Base-by-base conservation (phyloP, 2,797 vertebrate species). In the Typhlichthys subterraneus region DNA sequence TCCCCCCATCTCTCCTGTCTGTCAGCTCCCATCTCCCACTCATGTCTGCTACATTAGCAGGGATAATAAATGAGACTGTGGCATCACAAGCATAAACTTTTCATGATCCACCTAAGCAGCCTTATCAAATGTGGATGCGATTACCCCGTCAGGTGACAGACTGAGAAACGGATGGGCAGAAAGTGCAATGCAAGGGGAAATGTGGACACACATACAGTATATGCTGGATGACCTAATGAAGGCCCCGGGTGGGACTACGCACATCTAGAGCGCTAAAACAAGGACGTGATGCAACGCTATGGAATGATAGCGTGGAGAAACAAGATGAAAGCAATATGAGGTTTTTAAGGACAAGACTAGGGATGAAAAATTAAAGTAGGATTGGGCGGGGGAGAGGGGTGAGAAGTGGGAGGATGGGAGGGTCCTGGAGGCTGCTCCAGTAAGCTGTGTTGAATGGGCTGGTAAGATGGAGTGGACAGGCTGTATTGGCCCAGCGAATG, bases 391-490 rank as follows among this genome's bases (percentile, higher is more conserved):
- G 38, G 80, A 82, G 75, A 65, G 65, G 76, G 77, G 70, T 84
- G 81, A 88, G 82, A 80, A 87, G 92, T 89, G 88, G 90, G 90
- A 86, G 90, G 87, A 74, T 85, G 85, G 88, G 88, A 73, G 87
- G 75, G 87, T 81, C 72, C 70, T 42, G 68, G 84, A 85, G 72
- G 78, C 70, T 86, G 83, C 85, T 84, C 73, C 72, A 72, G 80
- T 82, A 81, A 82, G 88, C 86, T 76, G 62, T 77, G 85, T 65
- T 91, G 76, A 93, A 92, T 87, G 81, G 81, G 50, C 59, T 67
- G 61, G 74, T 56, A 85, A 87, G 89, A 94, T 83, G 87, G 92
- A 93, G 92, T 92, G 88, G 93, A 93, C 91, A 89, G 82, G 76
- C 79, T 92, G 81, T 87, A 91, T 88, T 79, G 89, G 82, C 66